Evolutionary conservation across 2,113 vertebrate genomes (phyloP), one percentile per base, ranked within the genome.

Genomic region (Rhinoderma darwinii): DNA sequence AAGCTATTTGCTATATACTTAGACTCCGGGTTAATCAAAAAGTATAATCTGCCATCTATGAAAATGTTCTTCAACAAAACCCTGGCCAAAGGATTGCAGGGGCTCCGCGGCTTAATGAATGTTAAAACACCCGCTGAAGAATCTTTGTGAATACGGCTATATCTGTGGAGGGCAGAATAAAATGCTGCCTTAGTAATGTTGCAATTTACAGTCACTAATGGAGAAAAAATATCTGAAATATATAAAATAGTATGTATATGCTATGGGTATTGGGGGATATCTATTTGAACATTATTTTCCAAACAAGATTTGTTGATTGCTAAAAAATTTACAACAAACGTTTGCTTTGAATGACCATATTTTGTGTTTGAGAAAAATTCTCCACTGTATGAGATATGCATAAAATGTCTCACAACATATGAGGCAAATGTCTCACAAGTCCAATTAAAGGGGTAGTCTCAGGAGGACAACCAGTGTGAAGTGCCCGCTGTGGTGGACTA

Each of bases 11-110:
- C 80, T 84, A 12, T 41, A 84, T 7, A 89, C 73, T 73, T 43
- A 89, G 83, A 78, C 80, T 82, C 17, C 78, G n/a, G 35, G 73
- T 88, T 91, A 90, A 89, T 12, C 88, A 86, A 89, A 87, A 84
- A 82, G 88, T 44, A 11, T 88, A 86, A 87, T 82, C 86, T 87
- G 86, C 43, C 70, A 82, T 79, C 50, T 72, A 73, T 84, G 83
- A 70, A 85, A 70, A 80, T 84, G 83, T 73, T 80, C 50, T 84
- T 76, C 59, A n/a, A 61, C 20, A 44, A 77, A 84, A 59, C 70
- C 54, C 54, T 30, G 73, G 84, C 73, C 63, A 30, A 20, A 77
- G 84, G 74, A 85, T 85, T 41, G 54, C 27, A 51, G 56, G 50
- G 50, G n/a, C 63, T 35, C 47, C 15, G 9, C 20, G 47, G 30